Percentiles rank a stretch among this genome's conserved stretches.
These are phyloP conservation scores for Semaprochilodus insignis DNA, from an alignment of 2,797 vertebrate species.

Conservation along the genomic window DNA sequence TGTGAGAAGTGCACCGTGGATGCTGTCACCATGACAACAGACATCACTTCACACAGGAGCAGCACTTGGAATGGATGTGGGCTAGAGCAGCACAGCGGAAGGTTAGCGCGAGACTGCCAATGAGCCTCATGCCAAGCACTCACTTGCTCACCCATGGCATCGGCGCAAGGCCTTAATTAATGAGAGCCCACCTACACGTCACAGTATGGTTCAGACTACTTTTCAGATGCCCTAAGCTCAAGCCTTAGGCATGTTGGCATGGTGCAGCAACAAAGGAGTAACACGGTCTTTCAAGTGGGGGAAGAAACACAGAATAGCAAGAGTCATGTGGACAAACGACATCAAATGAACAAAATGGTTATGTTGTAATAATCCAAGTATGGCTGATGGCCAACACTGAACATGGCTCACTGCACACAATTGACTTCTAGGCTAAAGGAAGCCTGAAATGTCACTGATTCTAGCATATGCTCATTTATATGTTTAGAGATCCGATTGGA, in stretches of 20 bases:
- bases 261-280: background rate
- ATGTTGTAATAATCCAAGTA: conserved; percentile 11
- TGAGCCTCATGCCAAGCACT: conserved; percentile 39
- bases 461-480: conserved; percentile 17
- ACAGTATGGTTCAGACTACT: conserved; percentile 11
- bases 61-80: conserved; percentile 77
- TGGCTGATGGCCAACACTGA: background rate
- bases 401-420: conserved; percentile 4
- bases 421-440: conserved; percentile 15
- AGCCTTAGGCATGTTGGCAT: background rate
- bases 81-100: conserved; percentile 71
- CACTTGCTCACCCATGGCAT: conserved; percentile 17
- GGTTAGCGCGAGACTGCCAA: conserved; percentile 42
- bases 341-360: conserved; percentile 9
- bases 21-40: conserved; percentile 83
- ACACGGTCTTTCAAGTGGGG: background rate
- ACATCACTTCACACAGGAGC: conserved; percentile 79
- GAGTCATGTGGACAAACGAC: background rate
- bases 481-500: background rate
- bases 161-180: conserved; percentile 32
- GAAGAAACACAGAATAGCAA: background rate
- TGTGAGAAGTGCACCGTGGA: conserved; percentile 68
- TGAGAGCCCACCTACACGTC: conserved; percentile 24
- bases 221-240: background rate
- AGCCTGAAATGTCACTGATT: conserved; percentile 15